Evolutionary conservation across 2,113 vertebrate species (phyloP).

Genomic region (Macrotis lagotis): DNA sequence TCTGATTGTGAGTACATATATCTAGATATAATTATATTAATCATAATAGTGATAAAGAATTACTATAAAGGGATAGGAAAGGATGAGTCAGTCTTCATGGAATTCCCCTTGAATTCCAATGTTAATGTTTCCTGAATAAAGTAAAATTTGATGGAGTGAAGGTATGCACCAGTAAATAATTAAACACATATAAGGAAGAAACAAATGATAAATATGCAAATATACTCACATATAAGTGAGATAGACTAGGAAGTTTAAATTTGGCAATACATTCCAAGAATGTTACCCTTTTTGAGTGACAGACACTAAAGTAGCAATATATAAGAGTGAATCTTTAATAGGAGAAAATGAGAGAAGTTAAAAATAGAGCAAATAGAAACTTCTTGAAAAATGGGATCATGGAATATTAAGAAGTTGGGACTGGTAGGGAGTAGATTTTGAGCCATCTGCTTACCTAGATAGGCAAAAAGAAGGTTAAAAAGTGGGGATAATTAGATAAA

Average conservation of each 20-base stretch:
- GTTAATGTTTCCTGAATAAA: neutral
- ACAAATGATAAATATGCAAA: neutral
- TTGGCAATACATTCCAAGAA: neutral
- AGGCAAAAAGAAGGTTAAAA: too few species aligned
- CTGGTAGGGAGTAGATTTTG: too few species aligned
- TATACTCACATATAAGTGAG: neutral
- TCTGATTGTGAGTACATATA: neutral
- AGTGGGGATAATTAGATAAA: too few species aligned
- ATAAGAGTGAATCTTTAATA: neutral
- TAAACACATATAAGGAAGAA: neutral
- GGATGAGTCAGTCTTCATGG: neutral
- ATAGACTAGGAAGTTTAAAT: neutral
- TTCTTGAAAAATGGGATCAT: too few species aligned
- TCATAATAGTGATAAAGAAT: neutral
- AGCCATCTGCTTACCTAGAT: too few species aligned
- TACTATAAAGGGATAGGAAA: neutral
- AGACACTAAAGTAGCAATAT: neutral
- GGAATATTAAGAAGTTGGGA: too few species aligned
- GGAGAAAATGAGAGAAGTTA: neutral
- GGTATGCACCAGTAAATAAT: neutral
- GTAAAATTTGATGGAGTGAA: neutral
- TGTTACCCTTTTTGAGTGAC: neutral
- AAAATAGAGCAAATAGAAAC: neutral
- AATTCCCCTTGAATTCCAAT: neutral
- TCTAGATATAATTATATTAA: neutral